These are phyloP conservation scores for Fulica atra DNA, from an alignment of 2,113 vertebrate species.

Conservation along the genomic window DNA sequence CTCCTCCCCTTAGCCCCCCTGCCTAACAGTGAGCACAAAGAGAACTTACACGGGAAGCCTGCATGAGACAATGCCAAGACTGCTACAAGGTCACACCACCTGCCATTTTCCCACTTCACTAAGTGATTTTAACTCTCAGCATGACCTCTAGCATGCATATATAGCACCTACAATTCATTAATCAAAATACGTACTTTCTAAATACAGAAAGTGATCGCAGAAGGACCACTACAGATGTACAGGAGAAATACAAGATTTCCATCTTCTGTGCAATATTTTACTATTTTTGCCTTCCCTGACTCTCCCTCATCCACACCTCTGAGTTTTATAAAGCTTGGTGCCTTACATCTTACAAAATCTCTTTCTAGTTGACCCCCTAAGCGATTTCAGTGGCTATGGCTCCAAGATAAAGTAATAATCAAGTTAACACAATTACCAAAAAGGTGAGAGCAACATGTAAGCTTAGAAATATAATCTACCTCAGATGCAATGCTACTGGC, in stretches of 20 bases:
- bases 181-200: not conserved
- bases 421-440: not conserved
- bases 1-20: not conserved
- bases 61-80: fast-evolving
- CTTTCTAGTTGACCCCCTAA: not conserved
- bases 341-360: not conserved
- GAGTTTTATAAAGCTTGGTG: not conserved
- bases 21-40: not conserved
- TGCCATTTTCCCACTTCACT: not conserved
- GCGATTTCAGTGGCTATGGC: not conserved
- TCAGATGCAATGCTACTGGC: not conserved
- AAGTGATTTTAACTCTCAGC: not conserved
- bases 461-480: not conserved
- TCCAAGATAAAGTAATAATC: not conserved
- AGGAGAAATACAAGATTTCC: not conserved
- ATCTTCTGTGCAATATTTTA: not conserved
- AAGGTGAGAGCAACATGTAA: not conserved
- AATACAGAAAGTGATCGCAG: not conserved
- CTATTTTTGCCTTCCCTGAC: not conserved
- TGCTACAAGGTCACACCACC: not conserved
- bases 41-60: not conserved
- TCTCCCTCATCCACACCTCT: not conserved
- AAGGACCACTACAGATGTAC: not conserved
- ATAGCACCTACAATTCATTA: not conserved
- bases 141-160: not conserved